Evolutionary conservation across 1,140 invertebrate genomes (phyloP).

Genomic region (Heliconius melpomene): DNA sequence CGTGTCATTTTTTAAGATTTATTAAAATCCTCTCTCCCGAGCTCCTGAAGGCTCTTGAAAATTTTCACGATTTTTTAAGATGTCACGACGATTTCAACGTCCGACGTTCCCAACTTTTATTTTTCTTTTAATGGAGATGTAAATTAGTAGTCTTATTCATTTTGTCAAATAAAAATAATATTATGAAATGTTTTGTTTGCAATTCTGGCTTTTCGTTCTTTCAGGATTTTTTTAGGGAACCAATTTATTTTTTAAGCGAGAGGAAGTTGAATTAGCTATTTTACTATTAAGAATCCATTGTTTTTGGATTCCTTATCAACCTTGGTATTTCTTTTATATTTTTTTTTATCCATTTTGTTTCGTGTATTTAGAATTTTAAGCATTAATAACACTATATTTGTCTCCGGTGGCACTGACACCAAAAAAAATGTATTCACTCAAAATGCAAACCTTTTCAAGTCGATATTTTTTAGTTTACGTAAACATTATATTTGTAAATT

Average conservation of each 20-base stretch:
- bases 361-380: too few species aligned
- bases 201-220: not conserved
- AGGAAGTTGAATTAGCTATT: too few species aligned
- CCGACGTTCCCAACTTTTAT: slow-evolving; percentile 24
- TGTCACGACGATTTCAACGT: slow-evolving; percentile 20
- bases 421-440: too few species aligned
- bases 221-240: not conserved
- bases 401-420: too few species aligned
- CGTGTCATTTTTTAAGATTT: slow-evolving; percentile 43
- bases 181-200: slow-evolving; percentile 7
- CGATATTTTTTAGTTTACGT: too few species aligned
- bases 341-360: too few species aligned
- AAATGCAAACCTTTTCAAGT: too few species aligned
- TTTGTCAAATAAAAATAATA: slow-evolving; percentile 10
- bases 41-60: slow-evolving; percentile 25
- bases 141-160: slow-evolving; percentile 22
- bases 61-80: slow-evolving; percentile 31
- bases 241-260: not conserved
- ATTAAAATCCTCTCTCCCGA: slow-evolving; percentile 39
- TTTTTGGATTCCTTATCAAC: too few species aligned
- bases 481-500: too few species aligned
- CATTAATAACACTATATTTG: too few species aligned
- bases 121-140: slow-evolving; percentile 20
- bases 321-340: too few species aligned
- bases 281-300: too few species aligned